Base-by-base conservation (phyloP, 2,888 invertebrate species). In the Diaperis boleti region DNA sequence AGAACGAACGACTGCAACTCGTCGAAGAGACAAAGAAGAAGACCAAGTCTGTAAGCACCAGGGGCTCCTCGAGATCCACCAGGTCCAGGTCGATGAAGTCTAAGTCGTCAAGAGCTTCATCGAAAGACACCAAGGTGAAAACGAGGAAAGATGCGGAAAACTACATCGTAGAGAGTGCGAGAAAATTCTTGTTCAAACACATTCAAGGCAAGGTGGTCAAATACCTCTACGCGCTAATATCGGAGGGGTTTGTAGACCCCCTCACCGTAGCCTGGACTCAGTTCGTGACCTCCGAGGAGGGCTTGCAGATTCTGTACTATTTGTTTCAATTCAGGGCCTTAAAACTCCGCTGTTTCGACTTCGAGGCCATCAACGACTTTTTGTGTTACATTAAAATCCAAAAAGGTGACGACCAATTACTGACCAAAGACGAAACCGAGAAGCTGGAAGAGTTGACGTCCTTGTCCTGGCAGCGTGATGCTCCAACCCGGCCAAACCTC, bases 221-320 rank as follows among this genome's bases (percentile, higher is more conserved):
- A 44, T 64, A 69, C 49, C 56, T 79, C 4, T 76, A 74, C 44
- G 57, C 68, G 33, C 74, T 78, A 47, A 66, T 73, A 2, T 69
- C 72, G 29, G 70, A 72, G 42, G 61, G 73, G 39, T 31, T 74
- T 6, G 66, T 73, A 7, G 65, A 74, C 22, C 44, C 41, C 10
- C 49, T 60, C 29, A 52, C 72, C 2, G 65, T 68, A n/a, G 63
- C 57, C 29, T 66, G 79, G 45, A 72, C 73, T 3, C 67, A 72
- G 50, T 76, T 75, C 61, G 49, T 79, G 3, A 73, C 70, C 0
- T 59, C 74, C 0, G 52, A 70, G 6, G 65, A 68, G 14, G 69
- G 68, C 4, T 1, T 75, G 3, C 26, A 5, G 2, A 8, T 26
- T 2, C 26, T 26, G 6, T 1, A 5, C 1, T 26, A 8, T 8